phyloP scores from a whole-genome alignment of 2,113 vertebrate species.

The Triplophysa tibetana region DNA sequence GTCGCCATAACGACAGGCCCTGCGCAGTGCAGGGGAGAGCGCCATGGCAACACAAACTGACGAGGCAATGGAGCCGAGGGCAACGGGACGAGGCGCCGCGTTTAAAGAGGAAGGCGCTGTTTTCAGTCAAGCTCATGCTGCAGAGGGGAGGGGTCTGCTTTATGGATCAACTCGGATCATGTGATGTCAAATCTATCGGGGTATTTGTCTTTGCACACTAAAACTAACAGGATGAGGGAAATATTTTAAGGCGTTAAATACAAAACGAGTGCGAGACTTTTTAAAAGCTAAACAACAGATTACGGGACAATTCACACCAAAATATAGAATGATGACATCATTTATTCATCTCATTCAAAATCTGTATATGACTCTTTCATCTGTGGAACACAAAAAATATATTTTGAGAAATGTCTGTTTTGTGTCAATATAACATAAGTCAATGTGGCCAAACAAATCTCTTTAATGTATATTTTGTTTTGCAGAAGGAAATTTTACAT shows the following conservation, averaged over 20 bases:
- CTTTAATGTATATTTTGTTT: neutral
- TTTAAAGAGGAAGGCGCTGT: conserved; percentile 11
- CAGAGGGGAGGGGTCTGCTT: conserved; percentile 30
- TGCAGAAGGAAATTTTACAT: neutral
- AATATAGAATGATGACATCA: neutral
- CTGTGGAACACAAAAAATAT: too few relatives aligned
- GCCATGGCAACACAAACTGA: conserved; percentile 75
- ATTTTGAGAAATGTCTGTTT: too few relatives aligned
- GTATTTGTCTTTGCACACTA: neutral
- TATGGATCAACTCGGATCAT: neutral
- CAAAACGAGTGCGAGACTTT: neutral
- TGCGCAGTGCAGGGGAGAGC: conserved; percentile 68
- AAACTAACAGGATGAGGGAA: neutral
- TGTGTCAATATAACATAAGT: too few relatives aligned
- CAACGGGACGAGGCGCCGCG: conserved; percentile 27
- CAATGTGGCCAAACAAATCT: too few relatives aligned
- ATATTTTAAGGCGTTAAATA: neutral
- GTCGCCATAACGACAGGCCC: conserved; percentile 68
- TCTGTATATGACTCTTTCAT: too few relatives aligned
- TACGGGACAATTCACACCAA: neutral
- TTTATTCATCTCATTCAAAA: too few relatives aligned
- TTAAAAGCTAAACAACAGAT: too few relatives aligned
- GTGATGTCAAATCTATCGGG: neutral
- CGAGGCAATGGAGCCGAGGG: conserved; percentile 58
- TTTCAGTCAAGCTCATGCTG: conserved; percentile 7